Conservation (phyloP, 1,140 invertebrate species). For the Drosophila nannoptera region DNA sequence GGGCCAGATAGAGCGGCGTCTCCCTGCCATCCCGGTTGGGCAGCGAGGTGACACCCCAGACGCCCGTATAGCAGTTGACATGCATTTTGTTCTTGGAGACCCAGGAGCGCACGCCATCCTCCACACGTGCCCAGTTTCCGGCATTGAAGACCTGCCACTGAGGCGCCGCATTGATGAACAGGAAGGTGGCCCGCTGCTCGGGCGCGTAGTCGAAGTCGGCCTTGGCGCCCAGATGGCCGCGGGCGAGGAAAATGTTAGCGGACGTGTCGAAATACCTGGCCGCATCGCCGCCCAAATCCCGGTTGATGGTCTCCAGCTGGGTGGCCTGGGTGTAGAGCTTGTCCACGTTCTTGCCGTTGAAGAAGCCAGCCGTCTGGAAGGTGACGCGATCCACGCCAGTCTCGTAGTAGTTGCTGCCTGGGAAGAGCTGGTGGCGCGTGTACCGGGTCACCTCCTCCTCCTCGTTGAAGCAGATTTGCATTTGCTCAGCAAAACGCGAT, state of each 20-base stretch:
- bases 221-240: conserved; percentile 85
- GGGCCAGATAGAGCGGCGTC: conserved; percentile 80
- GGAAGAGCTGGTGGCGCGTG: conserved; percentile 70
- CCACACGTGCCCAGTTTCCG: conserved; percentile 83
- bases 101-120: conserved; percentile 79
- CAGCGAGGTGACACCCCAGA: conserved; percentile 80
- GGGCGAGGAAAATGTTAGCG: conserved; percentile 80
- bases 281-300: conserved; percentile 68
- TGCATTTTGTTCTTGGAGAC: conserved; percentile 71
- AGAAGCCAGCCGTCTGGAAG: conserved; percentile 74
- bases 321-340: conserved; percentile 68
- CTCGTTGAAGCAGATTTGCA: conserved; percentile 80
- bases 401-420: conserved; percentile 74
- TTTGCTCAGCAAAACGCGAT: conserved; percentile 72
- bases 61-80: conserved; percentile 82
- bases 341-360: conserved; percentile 71
- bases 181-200: conserved; percentile 84
- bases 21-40: conserved; percentile 79
- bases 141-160: conserved; percentile 84
- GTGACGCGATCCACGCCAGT: conserved; percentile 69
- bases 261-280: conserved; percentile 59
- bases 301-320: conserved; percentile 69
- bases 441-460: conserved; percentile 78
- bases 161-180: conserved; percentile 83
- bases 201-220: conserved; percentile 83